Base-by-base conservation (phyloP, 2,113 vertebrate genomes). In the Tympanuchus pallidicinctus region DNA sequence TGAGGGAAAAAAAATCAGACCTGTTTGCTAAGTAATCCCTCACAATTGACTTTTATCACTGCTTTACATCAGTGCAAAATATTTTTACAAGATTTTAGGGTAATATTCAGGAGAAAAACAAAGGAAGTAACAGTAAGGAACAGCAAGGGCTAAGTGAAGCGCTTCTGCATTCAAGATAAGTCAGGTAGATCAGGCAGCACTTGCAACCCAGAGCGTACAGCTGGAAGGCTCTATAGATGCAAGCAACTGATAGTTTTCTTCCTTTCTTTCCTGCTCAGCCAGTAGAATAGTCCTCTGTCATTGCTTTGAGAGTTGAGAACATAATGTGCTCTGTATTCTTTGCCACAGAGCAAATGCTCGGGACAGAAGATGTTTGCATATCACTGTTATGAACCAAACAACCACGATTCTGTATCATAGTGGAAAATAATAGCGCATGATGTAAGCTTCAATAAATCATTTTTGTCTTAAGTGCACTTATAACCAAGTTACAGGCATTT, bases 361-460 rank as follows among this genome's bases (percentile, higher is more conserved):
- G 90, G 89, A 76, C 69, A 47, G 86, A 86, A 94, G 87, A 94
- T 71, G 82, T 87, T 90, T 94, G 92, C 76, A 18, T 88, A 91
- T 91, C 83, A 34, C 89, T 95, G 88, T 56, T 90, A 64, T 54
- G 81, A 87, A 81, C 72, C 2, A 8, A 94, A 92, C 90, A 93
- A 42, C 85, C 80, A 76, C 73, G 76, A 86, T 92, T 94, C 80
- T 91, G 86, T 95, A 89, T 93, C 88, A 74, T 57, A 82, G 80
- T 88, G 74, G 89, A 95, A 95, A 94, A 94, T 92, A 95, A 80
- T 82, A 95, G 94, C 61, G 72, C 70, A 85, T 95, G 93, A 95
- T 2, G 11, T 79, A 64, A 96, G 78, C 69, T 74, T 81, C 86
- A 90, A 64, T 94, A 93, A 94, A 91, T 90, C 7, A 76, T 83